Evolutionary conservation across 2,888 invertebrate genomes (phyloP), one percentile per base, ranked within the genome.

Genomic region (Idaea aversata): DNA sequence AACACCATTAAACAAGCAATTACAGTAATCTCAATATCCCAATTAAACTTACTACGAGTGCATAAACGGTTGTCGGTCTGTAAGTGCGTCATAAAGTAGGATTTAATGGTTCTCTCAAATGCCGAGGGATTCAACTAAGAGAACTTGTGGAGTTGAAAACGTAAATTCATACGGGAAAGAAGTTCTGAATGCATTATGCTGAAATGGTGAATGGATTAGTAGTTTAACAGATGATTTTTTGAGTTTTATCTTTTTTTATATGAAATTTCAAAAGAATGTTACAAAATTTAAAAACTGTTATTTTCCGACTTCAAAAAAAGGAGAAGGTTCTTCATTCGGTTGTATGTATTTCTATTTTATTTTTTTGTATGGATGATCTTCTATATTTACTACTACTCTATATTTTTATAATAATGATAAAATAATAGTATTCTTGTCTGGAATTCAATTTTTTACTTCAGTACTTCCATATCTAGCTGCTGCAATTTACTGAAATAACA

Each of bases 1-100:
- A 47, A 47, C 61, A 34, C 58, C 63, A 57, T 65, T 65, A 66
- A 85, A 85, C 82, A 81, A 87, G 86, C 88, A 81, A 79, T 67
- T 74, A 76, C 78, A 78, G 85, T 90, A 88, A 91, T 90, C 88
- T 90, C 86, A 88, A 91, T 90, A 87, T 80, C 81, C 85, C 91
- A 91, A 91, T 91, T 91, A 91, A 86, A 86, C 86, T 87, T 83
- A 86, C 85, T 85, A 80, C 87, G 84, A 84, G 82, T 86, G 84
- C 81, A 82, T 87, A 85, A 88, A 84, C 83, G 87, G 77, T 84
- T 80, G 81, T 74, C 74, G 80, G 75, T 59, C 75, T 77, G 82
- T 85, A 79, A 86, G 84, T 85, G 81, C 82, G 80, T 87, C 88
- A 86, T 91, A 91, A 92, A 91, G 80, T 82, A 79, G 79, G 81